These are phyloP conservation scores for Torymus texanus DNA, from an alignment of 2,888 invertebrate genomes.

Conservation along the genomic window DNA sequence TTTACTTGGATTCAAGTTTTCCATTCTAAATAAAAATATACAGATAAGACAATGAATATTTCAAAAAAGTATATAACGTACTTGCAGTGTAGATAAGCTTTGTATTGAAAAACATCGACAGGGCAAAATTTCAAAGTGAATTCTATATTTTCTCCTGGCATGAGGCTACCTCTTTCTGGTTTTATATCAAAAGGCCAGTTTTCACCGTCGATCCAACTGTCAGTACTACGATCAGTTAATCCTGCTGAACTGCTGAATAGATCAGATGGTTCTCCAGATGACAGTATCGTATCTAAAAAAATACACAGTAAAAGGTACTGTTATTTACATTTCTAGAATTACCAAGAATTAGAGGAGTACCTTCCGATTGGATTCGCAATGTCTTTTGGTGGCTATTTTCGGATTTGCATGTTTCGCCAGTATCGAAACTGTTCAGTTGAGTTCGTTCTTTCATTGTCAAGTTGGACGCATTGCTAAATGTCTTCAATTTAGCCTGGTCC, in stretches of 20 bases:
- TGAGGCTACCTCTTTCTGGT: conserved; percentile 76
- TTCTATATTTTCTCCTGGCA: conserved; percentile 72
- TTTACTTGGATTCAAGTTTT: conserved; percentile 76
- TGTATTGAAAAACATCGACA: conserved; percentile 77
- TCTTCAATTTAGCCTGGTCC: conserved; percentile 16
- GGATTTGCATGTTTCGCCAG: neutral
- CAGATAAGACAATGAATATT: conserved; percentile 4
- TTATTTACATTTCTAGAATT: neutral
- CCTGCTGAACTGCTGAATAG: conserved; percentile 64
- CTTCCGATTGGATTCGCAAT: neutral
- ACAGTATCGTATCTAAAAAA: neutral
- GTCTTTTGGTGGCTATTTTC: neutral
- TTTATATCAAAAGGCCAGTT: conserved; percentile 77
- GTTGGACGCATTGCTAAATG: neutral
- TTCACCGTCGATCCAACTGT: conserved; percentile 65
- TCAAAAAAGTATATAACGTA: conserved; percentile 54
- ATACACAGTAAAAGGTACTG: neutral
- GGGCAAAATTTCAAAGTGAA: conserved; percentile 79
- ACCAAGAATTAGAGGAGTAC: neutral
- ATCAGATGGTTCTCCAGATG: conserved; percentile 56
- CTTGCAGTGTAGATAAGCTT: conserved; percentile 77
- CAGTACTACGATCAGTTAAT: conserved; percentile 63
- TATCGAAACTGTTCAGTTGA: neutral
- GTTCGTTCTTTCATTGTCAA: neutral
- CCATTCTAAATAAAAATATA: conserved; percentile 70